These are phyloP conservation scores for Thalpophila matura DNA, from an alignment of 2,888 invertebrate species.

Conservation along the genomic window DNA sequence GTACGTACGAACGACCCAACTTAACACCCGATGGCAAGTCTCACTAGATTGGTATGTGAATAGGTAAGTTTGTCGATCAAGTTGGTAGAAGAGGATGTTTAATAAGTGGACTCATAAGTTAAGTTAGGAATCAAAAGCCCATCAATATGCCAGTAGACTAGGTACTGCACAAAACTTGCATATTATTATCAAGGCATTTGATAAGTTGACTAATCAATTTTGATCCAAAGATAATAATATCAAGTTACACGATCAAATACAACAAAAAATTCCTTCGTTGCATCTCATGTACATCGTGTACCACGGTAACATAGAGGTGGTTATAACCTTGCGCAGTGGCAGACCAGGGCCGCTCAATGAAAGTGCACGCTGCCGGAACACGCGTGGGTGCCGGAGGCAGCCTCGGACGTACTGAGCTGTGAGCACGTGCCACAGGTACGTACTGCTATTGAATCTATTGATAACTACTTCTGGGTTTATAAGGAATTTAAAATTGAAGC, in stretches of 20 bases:
- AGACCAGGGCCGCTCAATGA: constrained; percentile 64
- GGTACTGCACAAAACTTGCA: too few species aligned
- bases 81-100: too few species aligned
- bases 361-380: constrained; percentile 64
- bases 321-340: constrained; percentile 60
- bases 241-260: background rate
- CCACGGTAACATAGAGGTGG: constrained; percentile 37
- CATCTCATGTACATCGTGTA: constrained; percentile 10
- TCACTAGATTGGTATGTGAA: too few species aligned
- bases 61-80: too few species aligned
- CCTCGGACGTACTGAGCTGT: constrained; percentile 46
- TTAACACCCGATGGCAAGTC: too few species aligned
- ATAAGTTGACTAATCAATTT: too few species aligned
- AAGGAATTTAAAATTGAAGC: background rate
- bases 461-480: constrained; percentile 25
- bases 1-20: too few species aligned
- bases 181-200: too few species aligned
- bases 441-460: constrained; percentile 21
- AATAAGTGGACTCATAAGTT: too few species aligned
- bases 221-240: background rate
- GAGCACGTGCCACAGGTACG: constrained; percentile 52
- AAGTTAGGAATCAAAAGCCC: too few species aligned
- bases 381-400: constrained; percentile 66
- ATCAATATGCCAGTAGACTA: too few species aligned
- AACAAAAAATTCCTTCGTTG: constrained; percentile 7